Evolutionary conservation across 1,140 invertebrate species (phyloP), one percentile per base, ranked within the genome.

Genomic region (Melitaea cinxia): DNA sequence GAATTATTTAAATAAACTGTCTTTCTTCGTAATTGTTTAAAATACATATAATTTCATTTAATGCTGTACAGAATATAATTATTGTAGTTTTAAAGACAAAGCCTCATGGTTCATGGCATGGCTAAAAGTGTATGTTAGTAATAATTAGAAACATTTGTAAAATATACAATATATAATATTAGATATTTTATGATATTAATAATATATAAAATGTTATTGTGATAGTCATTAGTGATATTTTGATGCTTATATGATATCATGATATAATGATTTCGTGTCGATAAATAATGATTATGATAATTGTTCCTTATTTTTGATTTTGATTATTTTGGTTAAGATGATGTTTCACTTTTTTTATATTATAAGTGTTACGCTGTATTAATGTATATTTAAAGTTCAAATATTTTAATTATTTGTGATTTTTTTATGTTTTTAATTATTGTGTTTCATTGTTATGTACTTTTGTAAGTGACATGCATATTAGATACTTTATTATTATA

Each of bases 81-180:
- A 37, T 59, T 23, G 37, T 67, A 65, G 52, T 55, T 37, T 39
- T 42, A 50, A 35, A 42, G 30, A 63, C 26, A 19, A 47, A 71
- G 79, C 81, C 60, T 35, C 42, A 66, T n/a, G n/a, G n/a, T n/a
- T n/a, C n/a, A n/a, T n/a, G n/a, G n/a, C n/a, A n/a, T n/a, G 70
- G 79, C 79, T 78, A 54, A 70, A 76, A 73, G 82, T 84, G 82
- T 84, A 82, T 81, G 59, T 39, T 82, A 84, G 80, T 84, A 84
- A 84, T 84, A 84, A 84, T 70, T 65, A 59, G 30, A 67, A 63
- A 68, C 50, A 56, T 75, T 66, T 82, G 73, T 78, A 80, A 73
- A 68, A 71, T 78, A 75, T 56, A 50, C 54, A 52, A 35, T 17
- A 33, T 47, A 35, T 63, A 55, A 55, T 14, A 63, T 33, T 26